A percentile compares a stretch with the other conserved stretches of the same genome.
Evolutionary conservation across 53 echinoderm and acorn worm species (phyloP).

Genomic region (Arbacia lixula): DNA sequence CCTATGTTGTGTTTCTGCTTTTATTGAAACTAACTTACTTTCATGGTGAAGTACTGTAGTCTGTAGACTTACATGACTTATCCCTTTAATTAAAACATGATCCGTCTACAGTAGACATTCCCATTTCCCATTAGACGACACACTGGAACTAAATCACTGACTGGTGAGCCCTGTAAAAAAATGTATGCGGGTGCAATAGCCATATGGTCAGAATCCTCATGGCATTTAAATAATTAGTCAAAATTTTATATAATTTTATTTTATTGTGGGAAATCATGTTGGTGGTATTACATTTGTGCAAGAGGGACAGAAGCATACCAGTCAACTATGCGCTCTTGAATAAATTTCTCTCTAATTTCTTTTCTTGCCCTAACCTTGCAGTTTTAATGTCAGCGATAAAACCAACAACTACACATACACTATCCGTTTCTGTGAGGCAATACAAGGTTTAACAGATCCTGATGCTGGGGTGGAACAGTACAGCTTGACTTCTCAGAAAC

Average conservation of each 20-base stretch:
- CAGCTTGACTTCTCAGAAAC: not conserved
- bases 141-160: no score
- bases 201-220: no score
- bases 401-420: conserved; percentile 2
- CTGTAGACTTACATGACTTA: no score
- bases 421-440: conserved; percentile 16
- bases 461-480: conserved; percentile 32
- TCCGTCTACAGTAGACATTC: no score
- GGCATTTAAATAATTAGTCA: not conserved
- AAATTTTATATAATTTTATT: not conserved
- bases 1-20: no score
- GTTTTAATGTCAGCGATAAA: not conserved
- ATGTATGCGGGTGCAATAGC: no score
- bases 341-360: not conserved
- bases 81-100: no score
- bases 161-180: no score
- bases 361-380: not conserved
- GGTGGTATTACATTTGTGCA: not conserved
- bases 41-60: no score
- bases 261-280: not conserved
- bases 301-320: not conserved
- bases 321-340: not conserved
- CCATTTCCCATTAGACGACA: no score
- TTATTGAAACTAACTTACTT: no score
- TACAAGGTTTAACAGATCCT: not conserved